A percentile compares a stretch with the other conserved stretches of the same genome.
phyloP scores from a whole-genome alignment of 1,140 invertebrate species.

The Aleiodes sp. region DNA sequence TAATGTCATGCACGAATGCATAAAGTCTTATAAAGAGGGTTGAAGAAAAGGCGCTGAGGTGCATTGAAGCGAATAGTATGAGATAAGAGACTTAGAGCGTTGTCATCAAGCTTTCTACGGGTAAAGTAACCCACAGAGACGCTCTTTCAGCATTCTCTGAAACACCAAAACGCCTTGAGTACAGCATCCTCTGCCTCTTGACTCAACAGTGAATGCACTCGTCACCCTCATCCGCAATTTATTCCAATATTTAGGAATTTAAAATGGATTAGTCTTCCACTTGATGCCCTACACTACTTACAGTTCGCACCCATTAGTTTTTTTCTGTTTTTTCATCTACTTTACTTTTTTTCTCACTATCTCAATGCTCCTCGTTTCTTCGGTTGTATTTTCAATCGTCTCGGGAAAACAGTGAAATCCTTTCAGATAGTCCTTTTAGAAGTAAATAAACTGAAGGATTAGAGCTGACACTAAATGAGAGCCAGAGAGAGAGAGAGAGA shows the following conservation, averaged over 20 bases:
- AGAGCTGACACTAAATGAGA: not conserved
- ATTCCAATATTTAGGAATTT: slow-evolving; percentile 12
- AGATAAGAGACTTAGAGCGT: not conserved
- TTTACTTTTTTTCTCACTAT: too few relatives aligned
- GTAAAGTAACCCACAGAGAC: not conserved
- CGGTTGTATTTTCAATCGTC: slow-evolving; percentile 5
- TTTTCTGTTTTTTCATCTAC: not conserved
- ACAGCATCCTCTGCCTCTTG: not conserved
- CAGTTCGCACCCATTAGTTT: not conserved
- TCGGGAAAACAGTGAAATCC: slow-evolving; percentile 8
- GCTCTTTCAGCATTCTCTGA: slow-evolving; percentile 6
- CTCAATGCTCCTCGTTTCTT: too few relatives aligned
- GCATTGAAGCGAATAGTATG: slow-evolving; percentile 12
- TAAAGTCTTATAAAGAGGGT: not conserved
- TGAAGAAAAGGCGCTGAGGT: slow-evolving; percentile 9
- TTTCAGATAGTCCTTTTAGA: slow-evolving; percentile 8
- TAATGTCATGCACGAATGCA: slow-evolving; percentile 11
- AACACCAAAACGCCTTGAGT: not conserved
- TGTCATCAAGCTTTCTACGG: slow-evolving; percentile 5
- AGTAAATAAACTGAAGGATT: slow-evolving; percentile 2
- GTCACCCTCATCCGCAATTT: slow-evolving; percentile 4
- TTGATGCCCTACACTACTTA: not conserved
- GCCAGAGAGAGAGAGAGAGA: not conserved
- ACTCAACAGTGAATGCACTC: too few relatives aligned
- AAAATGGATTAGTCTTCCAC: slow-evolving; percentile 11